Percentiles rank a stretch among this genome's conserved stretches.
These are phyloP conservation scores for Gonioctena quinquepunctata DNA, from an alignment of 1,140 invertebrate species.

Conservation along the genomic window DNA sequence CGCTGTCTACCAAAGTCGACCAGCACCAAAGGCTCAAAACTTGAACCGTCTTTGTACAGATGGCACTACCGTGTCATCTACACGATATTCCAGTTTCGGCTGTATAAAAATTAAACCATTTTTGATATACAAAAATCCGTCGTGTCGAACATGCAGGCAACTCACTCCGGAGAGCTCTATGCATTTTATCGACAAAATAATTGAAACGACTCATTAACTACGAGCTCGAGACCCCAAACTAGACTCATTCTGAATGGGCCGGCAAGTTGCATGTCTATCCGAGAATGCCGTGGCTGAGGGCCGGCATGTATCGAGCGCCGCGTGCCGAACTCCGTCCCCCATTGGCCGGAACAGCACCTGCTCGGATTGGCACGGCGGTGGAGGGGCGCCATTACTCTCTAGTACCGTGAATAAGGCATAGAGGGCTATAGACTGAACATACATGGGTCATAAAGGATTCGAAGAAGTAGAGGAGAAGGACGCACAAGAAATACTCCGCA, in stretches of 20 bases:
- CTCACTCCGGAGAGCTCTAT: background rate
- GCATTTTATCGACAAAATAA: background rate
- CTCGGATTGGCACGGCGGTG: constrained; percentile 51
- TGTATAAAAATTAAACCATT: too few relatives aligned
- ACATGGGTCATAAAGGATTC: constrained; percentile 70
- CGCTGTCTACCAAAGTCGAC: background rate
- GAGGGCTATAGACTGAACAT: constrained; percentile 69
- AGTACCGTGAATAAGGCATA: constrained; percentile 67
- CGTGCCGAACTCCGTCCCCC: constrained; percentile 43
- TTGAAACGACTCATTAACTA: background rate
- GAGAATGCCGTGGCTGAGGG: constrained; percentile 35
- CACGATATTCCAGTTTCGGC: too few relatives aligned
- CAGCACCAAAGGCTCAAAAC: background rate
- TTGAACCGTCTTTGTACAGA: background rate
- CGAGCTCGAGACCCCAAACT: background rate
- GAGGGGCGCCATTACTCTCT: constrained; percentile 66
- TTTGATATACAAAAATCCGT: background rate
- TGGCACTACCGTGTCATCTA: background rate
- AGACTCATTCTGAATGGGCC: constrained; percentile 5
- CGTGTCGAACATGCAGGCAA: background rate
- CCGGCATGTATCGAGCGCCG: constrained; percentile 44
- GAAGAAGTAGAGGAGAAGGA: constrained; percentile 69
- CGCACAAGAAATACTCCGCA: constrained; percentile 62
- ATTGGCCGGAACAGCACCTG: constrained; percentile 55
- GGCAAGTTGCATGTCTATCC: constrained; percentile 8